Evolutionary conservation across 2,888 invertebrate genomes (phyloP).

Genomic region (Galerucella calmariensis): DNA sequence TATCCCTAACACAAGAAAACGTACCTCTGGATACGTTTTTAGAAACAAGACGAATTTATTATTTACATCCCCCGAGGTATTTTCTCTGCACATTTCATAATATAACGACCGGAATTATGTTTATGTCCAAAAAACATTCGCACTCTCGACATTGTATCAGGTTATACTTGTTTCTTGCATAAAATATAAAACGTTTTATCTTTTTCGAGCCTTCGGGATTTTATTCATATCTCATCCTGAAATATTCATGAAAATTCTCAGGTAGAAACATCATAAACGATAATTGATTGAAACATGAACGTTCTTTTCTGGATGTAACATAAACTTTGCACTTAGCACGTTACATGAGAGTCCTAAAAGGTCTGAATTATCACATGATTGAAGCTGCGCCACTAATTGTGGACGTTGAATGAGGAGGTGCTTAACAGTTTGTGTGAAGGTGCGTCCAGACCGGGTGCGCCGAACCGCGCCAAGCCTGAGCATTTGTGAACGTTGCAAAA

Average conservation of each 20-base stretch:
- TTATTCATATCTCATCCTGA: background rate
- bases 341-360: no score
- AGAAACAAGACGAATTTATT: conserved; percentile 55
- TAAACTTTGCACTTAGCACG: no score
- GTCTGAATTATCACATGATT: no score
- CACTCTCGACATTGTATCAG: conserved; percentile 35
- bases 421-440: no score
- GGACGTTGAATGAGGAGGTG: no score
- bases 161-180: background rate
- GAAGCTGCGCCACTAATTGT: no score
- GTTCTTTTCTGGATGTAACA: no score
- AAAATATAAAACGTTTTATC: conserved; percentile 23
- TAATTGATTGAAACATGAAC: background rate
- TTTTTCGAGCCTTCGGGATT: background rate
- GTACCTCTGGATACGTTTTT: conserved; percentile 7
- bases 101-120: conserved; percentile 49
- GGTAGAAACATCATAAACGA: background rate
- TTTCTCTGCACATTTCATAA: conserved; percentile 43
- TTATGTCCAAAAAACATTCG: conserved; percentile 48
- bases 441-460: no score
- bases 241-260: background rate
- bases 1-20: conserved; percentile 34
- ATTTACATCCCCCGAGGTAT: conserved; percentile 53
- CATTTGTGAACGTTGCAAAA: no score
- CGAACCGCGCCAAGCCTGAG: no score